These are phyloP conservation scores for Tetragonisca angustula DNA, from an alignment of 2,888 invertebrate species.

Conservation along the genomic window DNA sequence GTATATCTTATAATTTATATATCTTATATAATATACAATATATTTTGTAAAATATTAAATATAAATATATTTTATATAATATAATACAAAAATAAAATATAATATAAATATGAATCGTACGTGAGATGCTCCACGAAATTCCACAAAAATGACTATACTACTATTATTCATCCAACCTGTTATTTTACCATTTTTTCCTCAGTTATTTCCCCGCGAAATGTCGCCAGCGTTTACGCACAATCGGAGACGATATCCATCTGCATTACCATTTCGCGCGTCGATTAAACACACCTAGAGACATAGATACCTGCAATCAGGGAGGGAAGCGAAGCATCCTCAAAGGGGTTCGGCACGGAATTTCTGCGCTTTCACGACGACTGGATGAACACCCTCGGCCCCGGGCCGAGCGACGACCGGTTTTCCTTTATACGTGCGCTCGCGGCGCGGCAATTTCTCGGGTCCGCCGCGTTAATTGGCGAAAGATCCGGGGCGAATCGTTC, in stretches of 20 bases:
- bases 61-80: no score
- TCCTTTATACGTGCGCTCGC: constrained; percentile 56
- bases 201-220: not conserved
- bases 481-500: constrained; percentile 51
- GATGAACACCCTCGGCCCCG: constrained; percentile 51
- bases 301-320: constrained; percentile 61
- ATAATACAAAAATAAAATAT: no score
- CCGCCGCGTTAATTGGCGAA: constrained; percentile 63
- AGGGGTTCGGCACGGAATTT: constrained; percentile 51
- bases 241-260: constrained; percentile 6
- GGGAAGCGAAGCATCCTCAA: constrained; percentile 48
- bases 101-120: no score
- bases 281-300: constrained; percentile 53
- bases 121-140: not conserved
- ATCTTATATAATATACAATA: no score
- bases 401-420: constrained; percentile 35
- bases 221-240: not conserved
- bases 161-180: not conserved
- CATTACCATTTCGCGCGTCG: constrained; percentile 31
- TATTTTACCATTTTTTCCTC: not conserved
- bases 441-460: constrained; percentile 54
- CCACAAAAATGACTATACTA: not conserved
- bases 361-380: constrained; percentile 52
- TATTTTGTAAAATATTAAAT: no score
- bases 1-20: no score